Conservation (phyloP, 1,140 invertebrate species). For the Orchesella cincta region DNA sequence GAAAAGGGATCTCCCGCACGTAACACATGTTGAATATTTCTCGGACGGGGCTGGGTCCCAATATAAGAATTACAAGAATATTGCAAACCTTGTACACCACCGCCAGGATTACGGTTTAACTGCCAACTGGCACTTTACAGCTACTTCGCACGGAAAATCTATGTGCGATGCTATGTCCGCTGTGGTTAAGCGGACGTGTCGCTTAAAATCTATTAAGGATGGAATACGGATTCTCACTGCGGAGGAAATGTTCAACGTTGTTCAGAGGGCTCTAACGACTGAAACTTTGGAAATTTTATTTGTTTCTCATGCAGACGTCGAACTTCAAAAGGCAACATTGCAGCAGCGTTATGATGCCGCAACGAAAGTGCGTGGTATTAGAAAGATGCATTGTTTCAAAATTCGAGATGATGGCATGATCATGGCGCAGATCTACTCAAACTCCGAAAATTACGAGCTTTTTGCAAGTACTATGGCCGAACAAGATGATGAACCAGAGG, state of each 20-base stretch:
- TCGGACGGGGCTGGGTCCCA: conserved; percentile 19
- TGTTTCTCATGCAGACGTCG: neutral
- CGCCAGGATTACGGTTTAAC: neutral
- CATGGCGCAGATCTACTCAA: neutral
- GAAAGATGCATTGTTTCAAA: neutral
- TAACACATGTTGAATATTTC: neutral
- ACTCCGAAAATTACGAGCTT: neutral
- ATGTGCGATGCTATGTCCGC: neutral
- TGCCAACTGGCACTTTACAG: conserved; percentile 25
- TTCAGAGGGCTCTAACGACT: neutral
- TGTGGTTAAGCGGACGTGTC: neutral
- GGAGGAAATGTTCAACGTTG: neutral
- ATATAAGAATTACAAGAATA: conserved; percentile 35
- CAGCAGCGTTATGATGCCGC: neutral
- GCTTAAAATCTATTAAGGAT: neutral
- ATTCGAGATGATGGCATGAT: neutral
- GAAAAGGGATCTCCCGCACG: neutral
- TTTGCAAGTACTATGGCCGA: neutral
- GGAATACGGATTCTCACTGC: neutral
- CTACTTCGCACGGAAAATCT: conserved; percentile 31
- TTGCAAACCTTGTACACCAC: conserved; percentile 25
- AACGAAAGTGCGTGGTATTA: neutral
- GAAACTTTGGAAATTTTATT: neutral
- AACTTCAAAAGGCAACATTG: neutral
- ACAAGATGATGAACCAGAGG: neutral